These are phyloP conservation scores for Sebastes melanostomus DNA, from an alignment of 2,797 vertebrate genomes.

Conservation along the genomic window DNA sequence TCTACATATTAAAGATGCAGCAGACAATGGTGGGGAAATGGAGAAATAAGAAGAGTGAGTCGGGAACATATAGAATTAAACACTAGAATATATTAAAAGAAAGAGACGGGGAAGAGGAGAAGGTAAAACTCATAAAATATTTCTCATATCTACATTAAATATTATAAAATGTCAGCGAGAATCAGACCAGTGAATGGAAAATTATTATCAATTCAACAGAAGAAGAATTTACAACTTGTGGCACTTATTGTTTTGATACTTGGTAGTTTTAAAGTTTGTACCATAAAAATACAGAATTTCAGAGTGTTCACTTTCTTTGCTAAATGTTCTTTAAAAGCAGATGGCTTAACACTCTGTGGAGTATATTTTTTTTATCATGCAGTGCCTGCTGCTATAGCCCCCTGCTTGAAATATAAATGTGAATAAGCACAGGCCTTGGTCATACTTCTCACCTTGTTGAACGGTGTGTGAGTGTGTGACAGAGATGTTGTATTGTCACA, in stretches of 20 bases:
- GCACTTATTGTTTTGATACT: neutral
- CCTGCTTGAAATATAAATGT: conserved; percentile 21
- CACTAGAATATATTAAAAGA: neutral
- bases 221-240: neutral
- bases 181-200: neutral
- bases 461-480: conserved; percentile 10
- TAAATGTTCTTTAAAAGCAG: neutral
- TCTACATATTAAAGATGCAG: neutral
- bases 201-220: neutral
- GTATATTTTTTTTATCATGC: neutral
- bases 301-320: neutral
- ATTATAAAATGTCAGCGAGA: neutral
- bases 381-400: neutral
- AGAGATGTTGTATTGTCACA: conserved; percentile 11
- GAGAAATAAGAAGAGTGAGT: neutral
- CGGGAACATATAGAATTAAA: neutral
- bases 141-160: neutral
- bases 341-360: neutral
- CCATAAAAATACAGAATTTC: neutral
- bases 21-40: neutral
- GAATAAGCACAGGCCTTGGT: neutral
- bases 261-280: neutral
- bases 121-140: conserved; percentile 1
- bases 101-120: neutral
- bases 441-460: conserved; percentile 24